phyloP scores from a whole-genome alignment of 2,797 vertebrate species.

The Sandelia bainsii region DNA sequence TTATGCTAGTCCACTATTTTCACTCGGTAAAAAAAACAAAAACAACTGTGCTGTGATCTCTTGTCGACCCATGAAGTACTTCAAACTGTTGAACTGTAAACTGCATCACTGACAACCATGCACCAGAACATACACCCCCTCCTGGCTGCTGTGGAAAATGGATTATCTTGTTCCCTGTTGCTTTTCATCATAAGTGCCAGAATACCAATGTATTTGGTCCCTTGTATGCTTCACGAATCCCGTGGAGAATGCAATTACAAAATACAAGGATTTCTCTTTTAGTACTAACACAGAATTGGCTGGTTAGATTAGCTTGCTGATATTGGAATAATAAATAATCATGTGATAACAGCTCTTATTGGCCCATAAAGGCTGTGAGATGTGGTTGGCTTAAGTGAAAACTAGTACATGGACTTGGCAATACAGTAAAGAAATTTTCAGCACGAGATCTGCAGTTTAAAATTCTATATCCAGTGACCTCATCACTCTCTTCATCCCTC shows the following conservation, averaged over 20 bases:
- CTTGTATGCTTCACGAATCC: background rate
- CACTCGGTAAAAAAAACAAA: background rate
- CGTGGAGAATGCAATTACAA: background rate
- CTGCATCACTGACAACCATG: slow-evolving; percentile 15
- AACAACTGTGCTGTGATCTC: slow-evolving; percentile 8
- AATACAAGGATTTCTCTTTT: background rate
- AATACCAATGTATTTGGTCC: slow-evolving; percentile 23
- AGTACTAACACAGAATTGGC: background rate
- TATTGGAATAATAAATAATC: too few relatives aligned
- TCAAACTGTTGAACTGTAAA: slow-evolving; percentile 1
- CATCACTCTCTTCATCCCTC: background rate
- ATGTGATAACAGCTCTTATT: too few relatives aligned
- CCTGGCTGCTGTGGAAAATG: slow-evolving; percentile 23
- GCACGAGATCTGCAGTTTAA: background rate
- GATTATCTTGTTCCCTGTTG: slow-evolving; percentile 40
- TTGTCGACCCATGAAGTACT: slow-evolving; percentile 19
- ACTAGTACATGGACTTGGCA: too few relatives aligned
- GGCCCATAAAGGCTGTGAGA: too few relatives aligned
- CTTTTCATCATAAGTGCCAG: slow-evolving; percentile 33
- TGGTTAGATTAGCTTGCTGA: background rate
- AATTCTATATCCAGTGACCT: slow-evolving; percentile 2
- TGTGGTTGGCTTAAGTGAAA: too few relatives aligned
- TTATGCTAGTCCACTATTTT: slow-evolving; percentile 17
- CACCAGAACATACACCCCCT: slow-evolving; percentile 36
- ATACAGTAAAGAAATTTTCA: background rate